phyloP scores from a whole-genome alignment of 2,888 invertebrate species.

The Patella depressa region DNA sequence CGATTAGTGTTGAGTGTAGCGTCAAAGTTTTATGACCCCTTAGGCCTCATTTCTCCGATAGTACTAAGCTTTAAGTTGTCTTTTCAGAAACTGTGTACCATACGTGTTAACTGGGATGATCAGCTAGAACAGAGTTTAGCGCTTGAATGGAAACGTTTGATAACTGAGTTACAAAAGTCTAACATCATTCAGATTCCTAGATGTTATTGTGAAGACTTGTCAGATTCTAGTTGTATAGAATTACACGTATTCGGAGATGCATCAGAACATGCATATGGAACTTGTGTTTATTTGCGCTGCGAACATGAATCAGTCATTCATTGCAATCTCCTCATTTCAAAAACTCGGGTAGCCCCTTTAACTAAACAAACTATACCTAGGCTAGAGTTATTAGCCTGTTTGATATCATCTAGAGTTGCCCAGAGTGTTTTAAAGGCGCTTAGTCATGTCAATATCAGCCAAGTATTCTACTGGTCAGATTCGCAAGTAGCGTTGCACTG shows the following conservation, averaged over 20 bases:
- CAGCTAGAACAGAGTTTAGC: background rate
- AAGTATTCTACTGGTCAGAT: conserved; percentile 1
- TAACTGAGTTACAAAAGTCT: conserved; percentile 1
- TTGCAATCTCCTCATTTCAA: too few species aligned
- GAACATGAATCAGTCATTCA: background rate
- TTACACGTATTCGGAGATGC: background rate
- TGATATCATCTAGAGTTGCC: background rate
- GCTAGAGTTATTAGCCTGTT: background rate
- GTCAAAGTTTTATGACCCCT: conserved; percentile 3
- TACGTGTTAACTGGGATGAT: background rate
- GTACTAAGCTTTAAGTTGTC: background rate
- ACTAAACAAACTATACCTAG: background rate
- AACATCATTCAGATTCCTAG: background rate
- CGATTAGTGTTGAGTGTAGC: background rate
- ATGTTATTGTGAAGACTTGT: background rate
- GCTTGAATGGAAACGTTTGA: background rate
- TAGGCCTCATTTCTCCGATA: background rate
- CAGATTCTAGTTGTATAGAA: background rate
- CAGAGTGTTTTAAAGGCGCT: background rate
- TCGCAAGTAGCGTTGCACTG: background rate
- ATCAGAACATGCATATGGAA: background rate
- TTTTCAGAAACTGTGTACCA: background rate
- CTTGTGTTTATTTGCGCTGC: background rate
- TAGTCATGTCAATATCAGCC: background rate
- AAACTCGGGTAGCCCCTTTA: background rate